Base-by-base conservation (phyloP, 2,888 invertebrate genomes). In the Coleophora deauratella region DNA sequence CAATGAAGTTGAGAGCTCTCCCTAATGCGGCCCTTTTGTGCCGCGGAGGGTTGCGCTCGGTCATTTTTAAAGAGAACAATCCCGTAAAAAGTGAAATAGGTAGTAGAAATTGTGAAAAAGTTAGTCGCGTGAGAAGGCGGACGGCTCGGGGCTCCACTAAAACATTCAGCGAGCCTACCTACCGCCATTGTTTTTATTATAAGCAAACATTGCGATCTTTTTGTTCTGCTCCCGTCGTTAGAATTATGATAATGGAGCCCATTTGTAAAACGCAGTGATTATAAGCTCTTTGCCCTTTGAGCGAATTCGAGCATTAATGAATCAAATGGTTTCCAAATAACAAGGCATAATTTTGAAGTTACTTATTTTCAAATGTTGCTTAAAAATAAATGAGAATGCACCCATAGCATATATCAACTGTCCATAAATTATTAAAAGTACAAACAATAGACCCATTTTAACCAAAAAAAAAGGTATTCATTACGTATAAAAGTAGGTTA, bases 151-250 rank as follows among this genome's bases (percentile, higher is more conserved):
- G 27, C 37, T 46, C 61, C 63, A 51, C 68, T 72, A 55, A 72
- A 75, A 75, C 70, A 73, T 76, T 72, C 65, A 72, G 50, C 55
- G 61, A 61, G 66, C 55, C 63, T 50, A 54, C 53, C 54, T 54
- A 27, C 54, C 44, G 52, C 62, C 66, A 71, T 77, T 78, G 75
- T 76, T 73, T 74, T 73, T 72, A 73, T 74, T 73, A 71, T 71
- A 68, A 70, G 63, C 69, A 66, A 63, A 63, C 65, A 64, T 64
- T 59, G 67, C 59, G 52, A 54, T 54, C 55, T 65, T 72, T 73
- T 71, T 70, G 66, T 67, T 64, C 63, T 61, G 64, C 58, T 50
- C 57, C 59, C 61, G 51, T 33, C 54, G 60, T 72, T 68, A 59
- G 57, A 70, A 71, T 72, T 73, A 75, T 72, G 62, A 71, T 72